Percentiles rank a stretch among this genome's conserved stretches.
Conservation (phyloP, 30 jellyfish, hydroid and myxozoan species). For the Hydra vulgaris region DNA sequence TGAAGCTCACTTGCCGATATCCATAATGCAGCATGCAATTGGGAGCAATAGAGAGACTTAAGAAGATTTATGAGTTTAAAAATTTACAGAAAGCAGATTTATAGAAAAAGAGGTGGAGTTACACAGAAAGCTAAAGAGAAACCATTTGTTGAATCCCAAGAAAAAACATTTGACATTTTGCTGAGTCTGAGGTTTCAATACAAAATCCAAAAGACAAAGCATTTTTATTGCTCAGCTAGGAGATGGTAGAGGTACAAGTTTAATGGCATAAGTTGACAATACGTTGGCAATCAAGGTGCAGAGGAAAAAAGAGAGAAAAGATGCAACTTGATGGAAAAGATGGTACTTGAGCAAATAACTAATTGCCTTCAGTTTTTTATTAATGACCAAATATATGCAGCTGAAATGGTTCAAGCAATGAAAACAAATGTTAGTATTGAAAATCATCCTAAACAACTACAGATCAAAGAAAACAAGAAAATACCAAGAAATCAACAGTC, state of each 20-base stretch:
- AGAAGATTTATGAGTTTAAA: neutral
- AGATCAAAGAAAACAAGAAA: too few relatives aligned
- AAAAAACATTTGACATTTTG: neutral
- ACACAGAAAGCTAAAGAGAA: neutral
- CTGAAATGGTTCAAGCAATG: too few relatives aligned
- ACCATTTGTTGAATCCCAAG: neutral
- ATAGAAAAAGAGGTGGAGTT: neutral
- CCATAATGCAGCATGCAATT: neutral
- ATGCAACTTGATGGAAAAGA: too few relatives aligned
- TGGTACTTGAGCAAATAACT: too few relatives aligned
- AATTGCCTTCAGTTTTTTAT: too few relatives aligned
- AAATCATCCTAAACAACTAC: too few relatives aligned
- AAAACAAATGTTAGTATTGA: too few relatives aligned
- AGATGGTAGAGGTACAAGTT: neutral
- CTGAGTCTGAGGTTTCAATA: neutral
- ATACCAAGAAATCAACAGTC: too few relatives aligned
- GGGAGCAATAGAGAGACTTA: neutral
- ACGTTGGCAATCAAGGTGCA: neutral
- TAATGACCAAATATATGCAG: too few relatives aligned
- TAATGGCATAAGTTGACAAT: neutral
- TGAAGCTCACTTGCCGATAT: neutral
- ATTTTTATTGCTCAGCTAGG: neutral
- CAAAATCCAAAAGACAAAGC: neutral
- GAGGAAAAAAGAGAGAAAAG: neutral
- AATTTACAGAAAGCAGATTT: neutral